Base-by-base conservation (phyloP, 2,797 vertebrate genomes). In the Phaenicophaeus curvirostris region DNA sequence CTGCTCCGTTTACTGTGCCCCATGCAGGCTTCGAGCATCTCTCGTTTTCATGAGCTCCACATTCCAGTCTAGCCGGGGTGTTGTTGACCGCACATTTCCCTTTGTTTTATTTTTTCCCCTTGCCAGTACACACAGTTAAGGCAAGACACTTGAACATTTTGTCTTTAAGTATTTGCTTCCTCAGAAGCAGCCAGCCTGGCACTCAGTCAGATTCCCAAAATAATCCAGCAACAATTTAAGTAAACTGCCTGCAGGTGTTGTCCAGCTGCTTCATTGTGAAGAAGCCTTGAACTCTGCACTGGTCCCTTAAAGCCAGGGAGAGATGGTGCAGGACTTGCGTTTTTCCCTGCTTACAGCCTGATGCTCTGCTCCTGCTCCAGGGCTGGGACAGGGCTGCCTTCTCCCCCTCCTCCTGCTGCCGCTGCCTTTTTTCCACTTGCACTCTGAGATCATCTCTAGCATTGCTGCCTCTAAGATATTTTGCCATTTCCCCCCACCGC, bases 191-290 rank as follows among this genome's bases (percentile, higher is more conserved):
- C 30, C 76, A 96, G 73, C 42, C 66, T 96, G 92, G 94, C 77
- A 96, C 28, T 25, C 59, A n/a, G 51, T 93, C 86, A 85, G 85
- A 81, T 89, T 95, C 86, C 69, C 86, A 68, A 94, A 96, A 96
- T 76, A 89, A 81, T 72, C 48, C 61, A 66, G 41, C 69, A 44
- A 87, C 10, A 23, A 77, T 17, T 92, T 80, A 75, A 79, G 59
- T 57, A 90, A 95, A 85, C 59, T 82, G 61, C 69, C 81, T 96
- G 88, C 92, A 95, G 93, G 82, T 95, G 73, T 85, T 88, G 61
- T 63, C 67, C 85, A 88, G 89, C 69, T 93, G 85, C 92, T 93
- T 71, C 46, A 55, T 15, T 71, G 42, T 79, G 62, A 73, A 68
- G 92, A 79, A 77, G 41, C 44, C 85, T 90, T 93, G 72, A 90